These are phyloP conservation scores for Hypocryptadius cinnamomeus DNA, from an alignment of 2,113 vertebrate species.

Conservation along the genomic window DNA sequence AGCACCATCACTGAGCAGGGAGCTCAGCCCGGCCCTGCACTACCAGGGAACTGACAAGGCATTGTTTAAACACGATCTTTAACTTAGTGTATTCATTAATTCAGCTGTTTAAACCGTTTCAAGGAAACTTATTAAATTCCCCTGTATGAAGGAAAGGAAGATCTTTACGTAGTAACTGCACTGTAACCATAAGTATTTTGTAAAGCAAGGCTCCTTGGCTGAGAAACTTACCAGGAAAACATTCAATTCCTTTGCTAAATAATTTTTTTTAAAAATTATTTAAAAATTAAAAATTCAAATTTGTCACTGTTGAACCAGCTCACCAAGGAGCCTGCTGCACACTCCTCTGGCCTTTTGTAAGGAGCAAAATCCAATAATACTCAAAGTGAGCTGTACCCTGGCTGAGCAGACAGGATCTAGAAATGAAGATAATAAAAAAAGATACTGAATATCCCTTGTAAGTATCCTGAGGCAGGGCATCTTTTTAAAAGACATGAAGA, in stretches of 20 bases:
- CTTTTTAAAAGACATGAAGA: neutral
- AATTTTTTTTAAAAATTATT: neutral
- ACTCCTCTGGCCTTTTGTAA: neutral
- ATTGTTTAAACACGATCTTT: neutral
- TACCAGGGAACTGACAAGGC: neutral
- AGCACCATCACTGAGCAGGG: rapidly evolving
- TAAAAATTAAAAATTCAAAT: too few relatives aligned
- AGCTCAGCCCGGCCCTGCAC: rapidly evolving
- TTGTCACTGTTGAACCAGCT: neutral
- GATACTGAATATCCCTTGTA: neutral
- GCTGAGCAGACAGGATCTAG: neutral
- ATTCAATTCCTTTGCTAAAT: neutral
- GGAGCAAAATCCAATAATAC: neutral
- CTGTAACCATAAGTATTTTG: neutral
- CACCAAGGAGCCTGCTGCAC: neutral
- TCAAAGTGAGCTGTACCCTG: neutral
- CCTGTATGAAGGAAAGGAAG: neutral
- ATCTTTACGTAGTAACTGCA: neutral
- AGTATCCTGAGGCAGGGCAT: neutral
- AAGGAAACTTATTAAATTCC: neutral
- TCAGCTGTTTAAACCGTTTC: neutral
- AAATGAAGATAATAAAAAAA: neutral
- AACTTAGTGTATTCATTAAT: neutral
- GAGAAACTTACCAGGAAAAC: neutral
- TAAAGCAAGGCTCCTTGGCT: neutral